These are phyloP conservation scores for Aldrovandia affinis DNA, from an alignment of 2,797 vertebrate species.

Conservation along the genomic window DNA sequence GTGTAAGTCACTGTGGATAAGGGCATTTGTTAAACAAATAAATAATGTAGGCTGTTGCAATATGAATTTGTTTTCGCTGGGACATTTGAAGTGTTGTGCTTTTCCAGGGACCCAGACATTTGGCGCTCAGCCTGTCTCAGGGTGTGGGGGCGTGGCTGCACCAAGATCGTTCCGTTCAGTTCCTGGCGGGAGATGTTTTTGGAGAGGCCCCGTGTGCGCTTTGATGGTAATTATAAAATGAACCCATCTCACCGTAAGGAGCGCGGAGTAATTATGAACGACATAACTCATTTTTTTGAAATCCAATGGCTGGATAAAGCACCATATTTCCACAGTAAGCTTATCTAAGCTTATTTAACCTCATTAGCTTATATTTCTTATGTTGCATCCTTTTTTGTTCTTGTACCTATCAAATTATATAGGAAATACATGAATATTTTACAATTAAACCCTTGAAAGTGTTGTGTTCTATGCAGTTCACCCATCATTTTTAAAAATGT, in stretches of 20 bases:
- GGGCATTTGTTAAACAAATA: background rate
- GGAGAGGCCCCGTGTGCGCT: conserved; percentile 90
- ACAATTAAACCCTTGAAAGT: too few species aligned
- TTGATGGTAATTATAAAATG: conserved; percentile 82
- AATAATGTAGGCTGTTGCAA: conserved; percentile 9
- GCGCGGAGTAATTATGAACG: background rate
- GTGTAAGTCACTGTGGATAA: background rate
- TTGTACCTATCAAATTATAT: too few species aligned
- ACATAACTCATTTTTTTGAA: background rate
- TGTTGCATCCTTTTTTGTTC: too few species aligned
- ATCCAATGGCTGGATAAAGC: too few species aligned
- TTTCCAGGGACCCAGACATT: conserved; percentile 92
- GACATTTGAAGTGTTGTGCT: conserved; percentile 10
- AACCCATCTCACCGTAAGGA: background rate
- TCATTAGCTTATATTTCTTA: too few species aligned
- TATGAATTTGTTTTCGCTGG: background rate
- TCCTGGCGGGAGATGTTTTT: conserved; percentile 99
- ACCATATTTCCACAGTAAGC: too few species aligned
- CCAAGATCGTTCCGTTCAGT: conserved; percentile 84
- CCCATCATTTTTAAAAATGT: too few species aligned
- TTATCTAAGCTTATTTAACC: too few species aligned
- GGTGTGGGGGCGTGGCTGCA: conserved; percentile 93
- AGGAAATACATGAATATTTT: too few species aligned
- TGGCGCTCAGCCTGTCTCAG: conserved; percentile 92
- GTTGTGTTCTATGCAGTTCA: too few species aligned